Conservation (phyloP, 1,140 invertebrate genomes). For the Paralvinella palmiformis region DNA sequence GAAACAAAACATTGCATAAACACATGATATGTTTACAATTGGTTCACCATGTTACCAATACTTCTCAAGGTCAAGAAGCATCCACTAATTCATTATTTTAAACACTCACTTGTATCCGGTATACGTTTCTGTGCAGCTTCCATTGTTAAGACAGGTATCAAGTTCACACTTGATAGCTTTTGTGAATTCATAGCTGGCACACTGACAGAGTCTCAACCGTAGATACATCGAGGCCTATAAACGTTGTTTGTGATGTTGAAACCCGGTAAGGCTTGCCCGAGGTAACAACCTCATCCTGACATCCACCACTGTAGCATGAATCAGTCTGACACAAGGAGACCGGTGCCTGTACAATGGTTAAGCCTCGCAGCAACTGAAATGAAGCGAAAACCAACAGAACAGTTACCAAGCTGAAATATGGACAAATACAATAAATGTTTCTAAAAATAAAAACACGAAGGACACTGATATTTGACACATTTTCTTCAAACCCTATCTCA, state of each 20-base stretch:
- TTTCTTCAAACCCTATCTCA: no score
- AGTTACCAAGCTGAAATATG: no score
- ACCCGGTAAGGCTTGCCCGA: constrained; percentile 78
- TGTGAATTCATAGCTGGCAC: constrained; percentile 31
- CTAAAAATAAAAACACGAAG: no score
- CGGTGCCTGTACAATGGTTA: constrained; percentile 83
- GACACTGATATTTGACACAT: no score
- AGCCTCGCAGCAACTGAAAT: not conserved
- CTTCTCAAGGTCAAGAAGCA: no score
- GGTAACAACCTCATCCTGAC: constrained; percentile 84
- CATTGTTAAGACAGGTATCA: constrained; percentile 89
- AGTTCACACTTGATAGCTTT: constrained; percentile 63
- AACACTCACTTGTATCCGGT: constrained; percentile 65
- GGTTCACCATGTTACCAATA: no score
- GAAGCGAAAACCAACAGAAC: not conserved
- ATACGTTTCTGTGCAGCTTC: constrained; percentile 68
- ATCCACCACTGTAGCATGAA: constrained; percentile 84
- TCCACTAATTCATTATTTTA: not conserved
- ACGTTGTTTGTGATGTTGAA: constrained; percentile 90
- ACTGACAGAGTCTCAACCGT: constrained; percentile 74
- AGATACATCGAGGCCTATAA: constrained; percentile 86
- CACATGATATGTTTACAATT: no score
- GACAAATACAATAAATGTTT: no score
- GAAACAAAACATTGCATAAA: no score
- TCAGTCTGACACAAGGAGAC: constrained; percentile 95